phyloP scores from a whole-genome alignment of 2,113 vertebrate species.

The Pitta sordida region DNA sequence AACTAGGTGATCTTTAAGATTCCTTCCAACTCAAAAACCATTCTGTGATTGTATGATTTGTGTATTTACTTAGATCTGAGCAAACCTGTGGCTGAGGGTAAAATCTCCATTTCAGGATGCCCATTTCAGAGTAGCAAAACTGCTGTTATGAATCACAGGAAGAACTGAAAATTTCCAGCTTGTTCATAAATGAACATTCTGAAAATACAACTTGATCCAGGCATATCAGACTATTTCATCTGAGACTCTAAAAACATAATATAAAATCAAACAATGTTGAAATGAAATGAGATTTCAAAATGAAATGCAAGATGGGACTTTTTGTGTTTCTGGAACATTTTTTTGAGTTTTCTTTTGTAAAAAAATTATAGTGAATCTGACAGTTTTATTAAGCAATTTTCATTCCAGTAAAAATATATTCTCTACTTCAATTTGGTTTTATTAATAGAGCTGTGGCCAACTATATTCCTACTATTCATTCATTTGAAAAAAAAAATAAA shows the following conservation, averaged over 20 bases:
- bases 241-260: conserved; percentile 7
- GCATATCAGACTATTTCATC: neutral
- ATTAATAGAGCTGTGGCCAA: conserved; percentile 41
- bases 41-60: neutral
- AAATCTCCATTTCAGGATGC: neutral
- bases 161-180: neutral
- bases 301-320: conserved; percentile 31
- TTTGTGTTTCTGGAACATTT: conserved; percentile 47
- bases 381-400: conserved; percentile 58
- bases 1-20: neutral
- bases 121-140: neutral
- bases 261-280: conserved; percentile 40
- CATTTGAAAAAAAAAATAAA: neutral
- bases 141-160: neutral
- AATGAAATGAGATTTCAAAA: conserved; percentile 44
- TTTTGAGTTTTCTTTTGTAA: conserved; percentile 50
- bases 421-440: conserved; percentile 40
- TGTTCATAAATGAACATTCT: neutral
- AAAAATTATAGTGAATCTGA: conserved; percentile 47
- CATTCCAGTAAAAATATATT: conserved; percentile 60
- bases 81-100: neutral
- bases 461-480: conserved; percentile 21
- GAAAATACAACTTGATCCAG: conserved; percentile 26
- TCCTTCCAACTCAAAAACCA: neutral
- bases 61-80: neutral